These are phyloP conservation scores for Muscicapa striata DNA, from an alignment of 2,797 vertebrate species.

Conservation along the genomic window DNA sequence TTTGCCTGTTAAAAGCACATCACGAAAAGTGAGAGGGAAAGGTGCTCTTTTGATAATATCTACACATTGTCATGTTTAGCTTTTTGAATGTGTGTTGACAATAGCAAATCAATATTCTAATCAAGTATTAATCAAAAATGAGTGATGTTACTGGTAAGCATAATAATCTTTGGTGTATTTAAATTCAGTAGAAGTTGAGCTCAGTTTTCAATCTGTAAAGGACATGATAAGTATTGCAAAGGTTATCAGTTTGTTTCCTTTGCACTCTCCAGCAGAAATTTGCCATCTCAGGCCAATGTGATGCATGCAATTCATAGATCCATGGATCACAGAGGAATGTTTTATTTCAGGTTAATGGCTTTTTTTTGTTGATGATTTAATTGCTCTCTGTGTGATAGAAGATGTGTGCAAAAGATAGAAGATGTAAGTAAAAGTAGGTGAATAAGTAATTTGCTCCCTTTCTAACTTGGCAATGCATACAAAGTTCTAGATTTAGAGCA, in stretches of 20 bases:
- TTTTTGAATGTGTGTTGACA: background rate
- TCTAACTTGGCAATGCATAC: background rate
- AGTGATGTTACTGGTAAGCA: background rate
- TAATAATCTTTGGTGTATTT: background rate
- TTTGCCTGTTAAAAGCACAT: background rate
- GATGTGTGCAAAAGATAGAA: background rate
- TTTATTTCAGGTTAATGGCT: background rate
- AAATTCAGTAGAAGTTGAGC: background rate
- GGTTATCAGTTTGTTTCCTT: background rate
- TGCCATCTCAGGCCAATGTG: background rate
- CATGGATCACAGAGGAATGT: background rate
- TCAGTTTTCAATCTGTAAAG: background rate
- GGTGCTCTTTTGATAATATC: background rate
- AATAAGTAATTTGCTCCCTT: background rate
- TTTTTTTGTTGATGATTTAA: background rate
- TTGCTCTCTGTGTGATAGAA: background rate
- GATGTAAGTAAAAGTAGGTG: background rate
- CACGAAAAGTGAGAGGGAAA: background rate
- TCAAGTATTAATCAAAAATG: background rate
- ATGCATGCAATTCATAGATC: rapidly evolving
- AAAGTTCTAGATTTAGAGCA: background rate
- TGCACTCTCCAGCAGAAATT: background rate
- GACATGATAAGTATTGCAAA: background rate
- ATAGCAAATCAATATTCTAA: background rate
- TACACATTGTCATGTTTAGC: background rate